Percentiles rank a stretch among this genome's conserved stretches.
Evolutionary conservation across 2,888 invertebrate genomes (phyloP).

Genomic region (Lacanobia wlatinum): DNA sequence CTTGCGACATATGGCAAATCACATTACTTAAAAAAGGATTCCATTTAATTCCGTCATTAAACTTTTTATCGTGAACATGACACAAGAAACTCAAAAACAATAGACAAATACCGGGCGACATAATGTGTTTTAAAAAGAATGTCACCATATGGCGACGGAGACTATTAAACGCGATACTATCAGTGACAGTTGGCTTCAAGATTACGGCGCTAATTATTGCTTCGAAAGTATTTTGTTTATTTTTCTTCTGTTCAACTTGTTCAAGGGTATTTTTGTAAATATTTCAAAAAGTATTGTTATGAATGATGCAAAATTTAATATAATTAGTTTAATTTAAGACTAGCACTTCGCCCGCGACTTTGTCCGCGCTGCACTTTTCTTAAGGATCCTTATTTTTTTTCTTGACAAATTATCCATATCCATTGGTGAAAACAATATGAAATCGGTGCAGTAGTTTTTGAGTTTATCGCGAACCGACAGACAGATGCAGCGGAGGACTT

Average conservation of each 20-base stretch:
- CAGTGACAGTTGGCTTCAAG: slow-evolving; percentile 80
- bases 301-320: background rate
- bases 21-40: slow-evolving; percentile 41
- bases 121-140: slow-evolving; percentile 74
- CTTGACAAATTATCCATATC: too few relatives aligned
- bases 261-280: slow-evolving; percentile 9
- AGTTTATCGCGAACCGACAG: too few relatives aligned
- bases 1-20: slow-evolving; percentile 43
- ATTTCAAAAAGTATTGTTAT: background rate
- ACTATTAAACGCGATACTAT: slow-evolving; percentile 79
- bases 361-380: too few relatives aligned
- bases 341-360: too few relatives aligned
- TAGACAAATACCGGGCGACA: slow-evolving; percentile 61
- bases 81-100: slow-evolving; percentile 66
- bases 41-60: slow-evolving; percentile 61
- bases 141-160: slow-evolving; percentile 82
- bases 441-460: too few relatives aligned
- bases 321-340: background rate
- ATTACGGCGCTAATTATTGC: slow-evolving; percentile 66
- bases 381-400: too few relatives aligned
- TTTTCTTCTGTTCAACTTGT: slow-evolving; percentile 3
- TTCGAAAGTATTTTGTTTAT: slow-evolving; percentile 42
- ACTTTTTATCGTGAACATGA: slow-evolving; percentile 53
- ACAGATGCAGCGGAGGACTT: too few relatives aligned
- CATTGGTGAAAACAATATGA: too few relatives aligned